A percentile compares a stretch with the other conserved stretches of the same genome.
phyloP scores from a whole-genome alignment of 2,113 vertebrate genomes.

The Leucosticte australis region DNA sequence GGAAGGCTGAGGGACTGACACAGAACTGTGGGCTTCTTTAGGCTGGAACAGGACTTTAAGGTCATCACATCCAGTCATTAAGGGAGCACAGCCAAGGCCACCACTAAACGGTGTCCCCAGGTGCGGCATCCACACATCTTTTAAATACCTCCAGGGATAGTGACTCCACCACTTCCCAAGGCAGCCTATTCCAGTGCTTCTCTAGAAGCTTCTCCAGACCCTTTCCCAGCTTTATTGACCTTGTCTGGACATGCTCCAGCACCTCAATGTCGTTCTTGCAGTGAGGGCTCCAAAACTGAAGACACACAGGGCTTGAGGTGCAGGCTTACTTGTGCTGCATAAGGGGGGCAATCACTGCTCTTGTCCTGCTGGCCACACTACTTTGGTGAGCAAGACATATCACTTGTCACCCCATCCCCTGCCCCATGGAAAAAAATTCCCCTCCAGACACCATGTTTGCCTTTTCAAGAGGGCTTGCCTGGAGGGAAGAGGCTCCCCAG shows the following conservation, averaged over 20 bases:
- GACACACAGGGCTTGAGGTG: not conserved
- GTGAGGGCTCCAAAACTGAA: not conserved
- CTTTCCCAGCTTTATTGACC: not conserved
- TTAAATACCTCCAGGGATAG: not conserved
- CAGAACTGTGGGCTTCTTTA: not conserved
- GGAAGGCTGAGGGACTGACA: not conserved
- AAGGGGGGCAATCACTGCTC: not conserved
- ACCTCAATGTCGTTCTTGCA: not conserved
- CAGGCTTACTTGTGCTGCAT: not conserved
- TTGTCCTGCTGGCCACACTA: not conserved
- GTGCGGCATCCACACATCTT: not conserved
- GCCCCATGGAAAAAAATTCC: too few relatives aligned
- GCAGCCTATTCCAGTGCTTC: not conserved
- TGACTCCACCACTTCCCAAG: not conserved
- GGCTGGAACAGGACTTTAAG: not conserved
- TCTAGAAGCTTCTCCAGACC: not conserved
- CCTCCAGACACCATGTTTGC: not conserved
- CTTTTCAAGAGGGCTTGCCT: not conserved
- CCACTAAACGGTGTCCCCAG: not conserved
- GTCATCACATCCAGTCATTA: rapidly evolving
- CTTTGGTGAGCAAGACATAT: not conserved
- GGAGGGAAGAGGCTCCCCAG: not conserved
- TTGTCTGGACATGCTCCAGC: not conserved
- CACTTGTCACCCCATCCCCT: not conserved
- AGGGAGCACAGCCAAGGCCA: not conserved